A percentile compares a stretch with the other conserved stretches of the same genome.
phyloP scores from a whole-genome alignment of 2,797 vertebrate genomes.

The Acestrorhynchus altus region DNA sequence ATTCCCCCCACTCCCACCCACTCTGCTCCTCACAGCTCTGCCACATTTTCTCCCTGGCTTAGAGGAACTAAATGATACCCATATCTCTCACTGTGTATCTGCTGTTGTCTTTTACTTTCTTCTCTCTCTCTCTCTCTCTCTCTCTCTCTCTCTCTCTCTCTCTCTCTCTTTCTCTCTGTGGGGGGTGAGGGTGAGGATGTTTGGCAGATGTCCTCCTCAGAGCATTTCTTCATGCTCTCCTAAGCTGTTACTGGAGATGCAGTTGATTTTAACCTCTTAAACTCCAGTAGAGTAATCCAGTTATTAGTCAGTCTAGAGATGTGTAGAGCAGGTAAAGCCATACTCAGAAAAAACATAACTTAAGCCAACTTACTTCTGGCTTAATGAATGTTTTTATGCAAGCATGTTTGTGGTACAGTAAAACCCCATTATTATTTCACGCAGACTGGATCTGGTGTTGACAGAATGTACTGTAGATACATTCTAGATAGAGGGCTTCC shows the following conservation, averaged over 20 bases:
- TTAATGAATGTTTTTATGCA: too few species aligned
- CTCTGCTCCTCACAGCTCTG: constrained; percentile 56
- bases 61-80: constrained; percentile 23
- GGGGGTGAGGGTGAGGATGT: constrained; percentile 50
- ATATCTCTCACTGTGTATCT: constrained; percentile 11
- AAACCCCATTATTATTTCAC: too few species aligned
- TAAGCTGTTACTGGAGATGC: constrained; percentile 58
- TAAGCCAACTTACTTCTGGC: too few species aligned
- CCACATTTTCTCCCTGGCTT: constrained; percentile 69
- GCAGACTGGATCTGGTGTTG: too few species aligned
- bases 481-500: too few species aligned
- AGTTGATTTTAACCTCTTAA: constrained; percentile 63
- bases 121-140: neutral
- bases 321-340: too few species aligned
- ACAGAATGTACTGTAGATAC: too few species aligned
- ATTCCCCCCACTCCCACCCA: constrained; percentile 51
- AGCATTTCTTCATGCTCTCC: constrained; percentile 64
- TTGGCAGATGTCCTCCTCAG: constrained; percentile 68
- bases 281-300: neutral
- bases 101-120: neutral
- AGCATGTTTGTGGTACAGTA: too few species aligned
- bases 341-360: too few species aligned
- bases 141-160: neutral
- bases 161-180: neutral
- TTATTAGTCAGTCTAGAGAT: neutral